Conservation (phyloP, 2,113 vertebrate genomes). For the Ophiodon elongatus region DNA sequence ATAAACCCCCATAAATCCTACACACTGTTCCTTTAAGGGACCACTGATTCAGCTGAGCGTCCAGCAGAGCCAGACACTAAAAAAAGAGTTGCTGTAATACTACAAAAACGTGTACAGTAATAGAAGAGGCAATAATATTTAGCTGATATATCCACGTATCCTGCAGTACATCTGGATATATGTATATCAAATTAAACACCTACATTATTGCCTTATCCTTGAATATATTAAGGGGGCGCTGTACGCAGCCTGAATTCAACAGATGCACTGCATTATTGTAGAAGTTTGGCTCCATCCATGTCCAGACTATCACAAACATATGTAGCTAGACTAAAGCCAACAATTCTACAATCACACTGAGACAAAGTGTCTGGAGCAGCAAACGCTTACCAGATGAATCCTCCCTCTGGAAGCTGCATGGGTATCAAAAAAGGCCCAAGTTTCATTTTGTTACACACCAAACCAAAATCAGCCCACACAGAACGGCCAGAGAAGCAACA, state of each 20-base stretch:
- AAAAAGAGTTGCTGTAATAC: neutral
- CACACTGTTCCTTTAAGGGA: neutral
- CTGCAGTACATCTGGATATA: neutral
- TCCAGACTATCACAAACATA: slow-evolving; percentile 5
- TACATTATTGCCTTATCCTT: neutral
- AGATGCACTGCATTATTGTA: slow-evolving; percentile 4
- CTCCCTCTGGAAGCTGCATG: slow-evolving; percentile 66
- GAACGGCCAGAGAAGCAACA: neutral
- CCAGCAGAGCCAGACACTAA: neutral
- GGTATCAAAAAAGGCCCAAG: slow-evolving; percentile 65
- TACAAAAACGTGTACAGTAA: neutral
- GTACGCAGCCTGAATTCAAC: slow-evolving; percentile 1
- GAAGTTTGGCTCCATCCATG: neutral
- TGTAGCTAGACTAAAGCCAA: slow-evolving; percentile 7
- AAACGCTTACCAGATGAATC: slow-evolving; percentile 72
- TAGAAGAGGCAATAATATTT: neutral
- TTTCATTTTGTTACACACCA: slow-evolving; percentile 55
- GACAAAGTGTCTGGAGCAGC: slow-evolving; percentile 32
- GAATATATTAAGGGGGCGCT: neutral
- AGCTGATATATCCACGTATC: neutral
- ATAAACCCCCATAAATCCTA: neutral
- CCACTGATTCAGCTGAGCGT: slow-evolving; percentile 20
- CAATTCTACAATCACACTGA: slow-evolving; percentile 18
- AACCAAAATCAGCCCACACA: slow-evolving; percentile 1
- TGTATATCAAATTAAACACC: neutral